Conservation (phyloP, 2,888 invertebrate species). For the Eumerus sabulonum region DNA sequence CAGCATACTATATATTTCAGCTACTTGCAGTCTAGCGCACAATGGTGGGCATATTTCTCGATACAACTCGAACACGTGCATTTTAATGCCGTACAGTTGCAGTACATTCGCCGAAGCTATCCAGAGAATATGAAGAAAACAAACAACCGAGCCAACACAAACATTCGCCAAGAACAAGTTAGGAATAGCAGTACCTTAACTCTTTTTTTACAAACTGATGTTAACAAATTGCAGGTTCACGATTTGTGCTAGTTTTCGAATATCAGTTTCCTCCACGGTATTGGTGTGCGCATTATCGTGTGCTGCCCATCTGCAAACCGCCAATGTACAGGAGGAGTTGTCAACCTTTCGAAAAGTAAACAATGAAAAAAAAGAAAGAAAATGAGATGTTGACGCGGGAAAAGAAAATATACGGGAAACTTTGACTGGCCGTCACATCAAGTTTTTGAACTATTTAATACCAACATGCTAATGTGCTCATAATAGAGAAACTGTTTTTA, state of each 20-base stretch:
- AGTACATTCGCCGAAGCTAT: too few relatives aligned
- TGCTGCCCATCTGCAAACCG: conserved; percentile 39
- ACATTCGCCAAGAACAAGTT: background rate
- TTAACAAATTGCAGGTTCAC: conserved; percentile 58
- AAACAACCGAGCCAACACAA: too few relatives aligned
- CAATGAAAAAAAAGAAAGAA: background rate
- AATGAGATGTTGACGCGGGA: background rate
- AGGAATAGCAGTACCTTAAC: conserved; percentile 13
- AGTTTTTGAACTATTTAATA: conserved; percentile 32
- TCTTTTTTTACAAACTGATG: conserved; percentile 35
- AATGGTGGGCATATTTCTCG: too few relatives aligned
- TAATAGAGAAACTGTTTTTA: conserved; percentile 47
- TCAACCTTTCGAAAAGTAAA: conserved; percentile 15
- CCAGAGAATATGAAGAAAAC: too few relatives aligned
- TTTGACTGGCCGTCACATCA: conserved; percentile 17
- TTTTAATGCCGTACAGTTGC: too few relatives aligned
- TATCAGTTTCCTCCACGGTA: conserved; percentile 17
- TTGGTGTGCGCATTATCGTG: conserved; percentile 30
- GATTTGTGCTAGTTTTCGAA: conserved; percentile 54
- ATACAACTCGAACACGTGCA: too few relatives aligned
- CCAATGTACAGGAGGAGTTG: conserved; percentile 22
- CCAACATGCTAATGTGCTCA: conserved; percentile 32
- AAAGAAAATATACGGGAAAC: conserved; percentile 8
- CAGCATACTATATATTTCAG: too few relatives aligned
- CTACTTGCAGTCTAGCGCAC: too few relatives aligned